Percentiles rank a stretch among this genome's conserved stretches.
phyloP scores from a whole-genome alignment of 2,888 invertebrate species.

The Parascotia fuliginaria region DNA sequence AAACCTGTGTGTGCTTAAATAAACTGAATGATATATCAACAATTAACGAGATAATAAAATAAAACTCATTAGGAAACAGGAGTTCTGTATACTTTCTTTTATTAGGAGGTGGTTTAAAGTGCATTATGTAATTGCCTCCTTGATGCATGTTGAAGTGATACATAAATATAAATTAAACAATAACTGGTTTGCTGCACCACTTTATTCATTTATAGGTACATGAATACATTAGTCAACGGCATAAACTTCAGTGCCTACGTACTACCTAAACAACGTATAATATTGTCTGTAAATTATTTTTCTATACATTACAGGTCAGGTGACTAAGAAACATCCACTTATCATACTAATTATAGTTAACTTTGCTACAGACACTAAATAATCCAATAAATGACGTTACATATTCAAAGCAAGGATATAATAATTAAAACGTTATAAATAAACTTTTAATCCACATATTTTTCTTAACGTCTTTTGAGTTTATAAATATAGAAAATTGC shows the following conservation, averaged over 20 bases:
- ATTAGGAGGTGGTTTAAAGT: too few species aligned
- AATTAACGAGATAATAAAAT: too few species aligned
- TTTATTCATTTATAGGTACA: constrained; percentile 79
- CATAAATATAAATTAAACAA: constrained; percentile 36
- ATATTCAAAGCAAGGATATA: constrained; percentile 42
- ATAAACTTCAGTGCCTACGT: constrained; percentile 84
- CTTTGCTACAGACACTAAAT: constrained; percentile 44
- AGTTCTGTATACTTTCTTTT: too few species aligned
- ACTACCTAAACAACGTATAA: constrained; percentile 83
- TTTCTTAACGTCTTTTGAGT: constrained; percentile 40
- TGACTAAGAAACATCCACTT: constrained; percentile 70
- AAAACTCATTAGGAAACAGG: too few species aligned
- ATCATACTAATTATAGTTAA: constrained; percentile 45
- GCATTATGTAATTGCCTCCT: too few species aligned
- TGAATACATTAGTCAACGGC: constrained; percentile 82
- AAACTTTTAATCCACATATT: constrained; percentile 26
- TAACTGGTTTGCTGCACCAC: constrained; percentile 64
- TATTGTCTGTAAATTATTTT: constrained; percentile 80
- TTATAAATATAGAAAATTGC: constrained; percentile 71
- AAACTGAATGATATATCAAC: too few species aligned
- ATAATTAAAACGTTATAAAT: constrained; percentile 36
- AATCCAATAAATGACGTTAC: constrained; percentile 40
- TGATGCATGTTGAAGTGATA: too few species aligned
- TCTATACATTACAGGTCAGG: constrained; percentile 72
- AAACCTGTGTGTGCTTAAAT: too few species aligned